Evolutionary conservation across 2,888 invertebrate genomes (phyloP).

Genomic region (Sylvicola fuscatus): DNA sequence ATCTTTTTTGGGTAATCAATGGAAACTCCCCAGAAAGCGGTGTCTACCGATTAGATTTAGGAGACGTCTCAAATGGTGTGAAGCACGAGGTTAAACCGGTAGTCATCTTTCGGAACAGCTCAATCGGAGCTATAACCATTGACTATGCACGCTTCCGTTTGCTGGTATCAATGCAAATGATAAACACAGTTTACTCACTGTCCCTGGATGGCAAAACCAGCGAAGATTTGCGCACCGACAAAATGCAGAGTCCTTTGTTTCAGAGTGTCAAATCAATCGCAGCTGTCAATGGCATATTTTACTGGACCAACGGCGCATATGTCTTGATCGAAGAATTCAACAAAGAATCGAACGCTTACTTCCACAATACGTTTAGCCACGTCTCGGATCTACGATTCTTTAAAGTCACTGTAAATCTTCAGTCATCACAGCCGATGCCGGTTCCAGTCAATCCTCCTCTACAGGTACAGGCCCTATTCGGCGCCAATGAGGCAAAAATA

Average conservation of each 20-base stretch:
- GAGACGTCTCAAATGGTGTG: conserved; percentile 53
- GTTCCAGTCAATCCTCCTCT: conserved; percentile 61
- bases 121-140: conserved; percentile 63
- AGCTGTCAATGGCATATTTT: conserved; percentile 55
- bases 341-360: conserved; percentile 42
- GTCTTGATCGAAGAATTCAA: conserved; percentile 65
- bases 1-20: conserved; percentile 55
- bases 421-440: conserved; percentile 57
- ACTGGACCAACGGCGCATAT: conserved; percentile 66
- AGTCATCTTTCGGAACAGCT: conserved; percentile 38
- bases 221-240: conserved; percentile 46
- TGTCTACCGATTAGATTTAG: conserved; percentile 54
- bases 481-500: conserved; percentile 50
- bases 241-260: conserved; percentile 56
- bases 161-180: conserved; percentile 48
- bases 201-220: conserved; percentile 58
- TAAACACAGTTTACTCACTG: conserved; percentile 60
- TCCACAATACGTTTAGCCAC: conserved; percentile 34
- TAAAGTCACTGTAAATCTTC: conserved; percentile 29
- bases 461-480: conserved; percentile 62
- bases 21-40: conserved; percentile 32
- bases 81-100: conserved; percentile 34
- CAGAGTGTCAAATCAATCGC: conserved; percentile 53
- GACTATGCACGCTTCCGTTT: conserved; percentile 66
- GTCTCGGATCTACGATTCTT: neutral